phyloP scores from a whole-genome alignment of 1,140 invertebrate species.

The Cyclina sinensis region DNA sequence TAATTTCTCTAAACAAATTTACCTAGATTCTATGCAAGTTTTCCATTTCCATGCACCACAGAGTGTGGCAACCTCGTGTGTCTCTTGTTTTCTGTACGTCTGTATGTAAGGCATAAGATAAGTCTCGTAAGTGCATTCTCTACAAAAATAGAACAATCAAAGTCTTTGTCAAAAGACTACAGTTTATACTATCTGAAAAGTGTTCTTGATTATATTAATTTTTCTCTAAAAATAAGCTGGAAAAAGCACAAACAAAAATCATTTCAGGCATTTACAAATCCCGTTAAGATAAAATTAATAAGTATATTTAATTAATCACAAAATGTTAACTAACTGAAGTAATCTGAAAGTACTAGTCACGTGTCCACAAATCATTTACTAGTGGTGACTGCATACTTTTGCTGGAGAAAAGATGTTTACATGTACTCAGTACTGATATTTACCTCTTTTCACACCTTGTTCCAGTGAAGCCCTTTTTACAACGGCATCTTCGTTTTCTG shows the following conservation, averaged over 20 bases:
- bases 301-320: no score
- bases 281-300: no score
- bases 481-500: constrained; percentile 46
- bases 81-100: constrained; percentile 41
- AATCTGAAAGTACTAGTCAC: no score
- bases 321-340: no score
- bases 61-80: constrained; percentile 11
- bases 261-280: no score
- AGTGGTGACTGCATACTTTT: no score
- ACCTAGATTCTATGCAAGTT: constrained; percentile 64
- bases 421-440: not conserved
- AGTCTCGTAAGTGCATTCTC: constrained; percentile 57
- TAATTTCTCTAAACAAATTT: not conserved
- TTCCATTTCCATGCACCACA: constrained; percentile 60
- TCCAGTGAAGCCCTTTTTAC: constrained; percentile 34
- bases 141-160: constrained; percentile 40
- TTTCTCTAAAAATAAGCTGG: no score
- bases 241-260: no score
- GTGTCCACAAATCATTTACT: no score
- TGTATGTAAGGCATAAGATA: constrained; percentile 47
- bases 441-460: constrained; percentile 64
- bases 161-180: no score
- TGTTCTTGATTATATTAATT: no score
- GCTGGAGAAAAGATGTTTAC: not conserved
- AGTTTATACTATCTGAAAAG: no score